A percentile compares a stretch with the other conserved stretches of the same genome.
Evolutionary conservation across 2,113 vertebrate species (phyloP).

Genomic region (Pomatostomus ruficeps): DNA sequence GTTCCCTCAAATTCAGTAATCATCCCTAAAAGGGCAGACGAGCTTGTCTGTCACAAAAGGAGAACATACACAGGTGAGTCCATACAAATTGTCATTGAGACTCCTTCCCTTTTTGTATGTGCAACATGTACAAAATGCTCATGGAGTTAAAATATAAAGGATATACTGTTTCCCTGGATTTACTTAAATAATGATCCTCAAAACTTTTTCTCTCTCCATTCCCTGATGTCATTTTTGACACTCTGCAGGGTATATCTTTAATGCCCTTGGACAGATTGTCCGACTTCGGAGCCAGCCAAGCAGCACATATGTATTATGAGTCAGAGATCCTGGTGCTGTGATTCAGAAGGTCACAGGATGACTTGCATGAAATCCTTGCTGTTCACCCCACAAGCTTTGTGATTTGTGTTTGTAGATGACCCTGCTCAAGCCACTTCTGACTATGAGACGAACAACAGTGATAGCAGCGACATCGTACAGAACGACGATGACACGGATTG

Average conservation of each 20-base stretch:
- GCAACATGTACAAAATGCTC: neutral
- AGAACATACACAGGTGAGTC: neutral
- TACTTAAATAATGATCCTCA: neutral
- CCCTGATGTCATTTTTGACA: neutral
- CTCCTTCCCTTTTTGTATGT: neutral
- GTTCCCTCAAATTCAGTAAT: neutral
- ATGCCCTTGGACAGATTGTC: conserved; percentile 6
- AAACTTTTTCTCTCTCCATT: neutral
- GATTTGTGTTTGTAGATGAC: conserved; percentile 78
- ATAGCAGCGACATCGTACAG: conserved; percentile 89
- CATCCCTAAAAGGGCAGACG: neutral
- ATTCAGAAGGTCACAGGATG: neutral
- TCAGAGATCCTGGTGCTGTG: conserved; percentile 1
- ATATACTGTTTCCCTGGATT: neutral
- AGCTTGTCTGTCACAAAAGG: neutral
- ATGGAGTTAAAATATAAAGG: neutral
- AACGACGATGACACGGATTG: conserved; percentile 82
- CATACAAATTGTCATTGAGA: neutral
- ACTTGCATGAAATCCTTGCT: neutral
- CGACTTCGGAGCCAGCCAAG: neutral
- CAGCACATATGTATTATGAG: neutral
- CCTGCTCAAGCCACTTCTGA: conserved; percentile 84
- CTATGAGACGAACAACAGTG: conserved; percentile 95
- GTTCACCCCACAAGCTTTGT: neutral
- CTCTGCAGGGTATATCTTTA: neutral